Evolutionary conservation across 2,113 vertebrate genomes (phyloP).

Genomic region (Patagioenas fasciata): DNA sequence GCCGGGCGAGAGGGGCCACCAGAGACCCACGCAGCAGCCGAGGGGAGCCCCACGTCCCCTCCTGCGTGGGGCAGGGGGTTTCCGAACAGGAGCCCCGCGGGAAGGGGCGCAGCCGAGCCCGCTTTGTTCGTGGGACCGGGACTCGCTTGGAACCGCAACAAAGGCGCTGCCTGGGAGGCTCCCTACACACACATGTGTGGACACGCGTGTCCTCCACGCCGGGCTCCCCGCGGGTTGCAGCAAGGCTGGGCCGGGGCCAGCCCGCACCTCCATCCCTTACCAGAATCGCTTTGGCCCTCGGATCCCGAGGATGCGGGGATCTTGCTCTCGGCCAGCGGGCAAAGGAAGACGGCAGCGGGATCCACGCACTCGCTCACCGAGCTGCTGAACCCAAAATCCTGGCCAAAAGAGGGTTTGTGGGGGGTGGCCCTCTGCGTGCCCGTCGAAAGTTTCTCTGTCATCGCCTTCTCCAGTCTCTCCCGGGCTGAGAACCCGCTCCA

Average conservation of each 20-base stretch:
- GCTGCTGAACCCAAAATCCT: conserved; percentile 63
- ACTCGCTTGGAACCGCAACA: not conserved
- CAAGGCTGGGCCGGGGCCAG: not conserved
- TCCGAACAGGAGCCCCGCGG: not conserved
- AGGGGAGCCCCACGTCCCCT: not conserved
- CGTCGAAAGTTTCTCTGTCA: conserved; percentile 76
- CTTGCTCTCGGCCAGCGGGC: conserved; percentile 82
- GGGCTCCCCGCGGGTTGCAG: not conserved
- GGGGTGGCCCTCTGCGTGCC: conserved; percentile 47
- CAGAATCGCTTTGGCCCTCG: conserved; percentile 91
- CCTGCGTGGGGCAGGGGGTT: not conserved
- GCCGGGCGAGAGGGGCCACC: not conserved
- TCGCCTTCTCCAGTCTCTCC: conserved; percentile 87
- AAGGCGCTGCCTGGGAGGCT: conserved; percentile 5
- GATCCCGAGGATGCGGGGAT: conserved; percentile 89
- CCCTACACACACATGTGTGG: not conserved
- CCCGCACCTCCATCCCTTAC: conserved; percentile 76
- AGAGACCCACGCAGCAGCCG: not conserved
- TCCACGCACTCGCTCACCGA: conserved; percentile 82
- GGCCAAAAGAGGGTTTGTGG: conserved; percentile 63
- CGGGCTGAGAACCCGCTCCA: conserved; percentile 91
- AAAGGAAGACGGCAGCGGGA: conserved; percentile 84
- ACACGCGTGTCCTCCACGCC: not conserved
- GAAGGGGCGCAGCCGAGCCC: not conserved
- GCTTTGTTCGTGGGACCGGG: conserved; percentile 50